Base-by-base conservation (phyloP, 1,140 invertebrate genomes). In the Monomorium pharaonis region DNA sequence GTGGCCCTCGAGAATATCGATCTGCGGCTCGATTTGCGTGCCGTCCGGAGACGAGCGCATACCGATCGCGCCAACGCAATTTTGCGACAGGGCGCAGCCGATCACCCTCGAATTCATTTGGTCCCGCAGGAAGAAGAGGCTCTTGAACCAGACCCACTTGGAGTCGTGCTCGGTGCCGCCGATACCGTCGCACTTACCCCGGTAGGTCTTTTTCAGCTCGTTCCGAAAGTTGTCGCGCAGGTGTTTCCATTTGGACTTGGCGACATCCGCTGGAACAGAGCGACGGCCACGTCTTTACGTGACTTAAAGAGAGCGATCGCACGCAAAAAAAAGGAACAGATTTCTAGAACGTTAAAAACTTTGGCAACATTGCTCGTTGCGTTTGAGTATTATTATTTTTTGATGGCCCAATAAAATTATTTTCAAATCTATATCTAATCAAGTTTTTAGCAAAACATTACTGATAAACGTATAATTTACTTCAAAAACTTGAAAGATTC, bases 161-260 rank as follows among this genome's bases (percentile, higher is more conserved):
- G 92, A 92, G n/a, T 92, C 91, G 86, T 92, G 89, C 47, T 92
- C 90, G 42, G 67, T 84, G 18, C 84, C 85, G 30, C 89, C 91
- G 60, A 16, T 12, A 69, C 90, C 90, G 44, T 92, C 92, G 84
- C 87, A 90, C 14, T 93, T 93, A 16, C 91, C 89, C 30, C 90
- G 85, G 27, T 92, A 92, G 6, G 91, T 90, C 56, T 93, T 93
- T 72, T 93, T 93, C 83, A 93, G 54, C 54, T 93, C 92, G 87
- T 92, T 92, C 16, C 92, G 88, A 67, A 93, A 93, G 74, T 93
- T 92, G 84, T 93, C 92, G 2, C 92, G 90, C 37, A 93, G 77
- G 56, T 93, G 92, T 33, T 93, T 93, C 92, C 92, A 93, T 69
- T 93, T 93, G 5, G 92, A 93, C 65, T 93, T 93, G n/a, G 92